Base-by-base conservation (phyloP, 2,888 invertebrate genomes). In the Zaprionus bogoriensis region DNA sequence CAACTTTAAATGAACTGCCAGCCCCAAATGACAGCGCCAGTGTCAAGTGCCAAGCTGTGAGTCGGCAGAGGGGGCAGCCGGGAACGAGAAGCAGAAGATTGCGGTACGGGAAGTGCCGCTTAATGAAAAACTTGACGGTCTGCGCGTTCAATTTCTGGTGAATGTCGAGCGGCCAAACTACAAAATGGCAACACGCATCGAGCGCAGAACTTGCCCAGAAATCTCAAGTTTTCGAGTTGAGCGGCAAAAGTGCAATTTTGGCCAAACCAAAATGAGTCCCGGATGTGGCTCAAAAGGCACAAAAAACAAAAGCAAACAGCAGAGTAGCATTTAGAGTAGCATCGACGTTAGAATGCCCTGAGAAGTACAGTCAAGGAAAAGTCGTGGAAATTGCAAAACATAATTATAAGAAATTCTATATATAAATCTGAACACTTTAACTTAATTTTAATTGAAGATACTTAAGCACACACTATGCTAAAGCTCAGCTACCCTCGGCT, bases 1-100 rank as follows among this genome's bases (percentile, higher is more conserved):
- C 47, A 86, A 82, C 81, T 86, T 80, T 84, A 77, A 82, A 82
- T 80, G 77, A 82, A 79, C 86, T 82, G 78, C 67, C 80, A 78
- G 77, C 41, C 48, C 54, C 54, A 45, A 77, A 59, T 70, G 72
- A 74, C 77, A 72, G 61, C 47, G 58, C 27, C 64, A 63, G 45
- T 62, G 72, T 50, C 65, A 70, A 52, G 42, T 12, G n/a, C 30
- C 30, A 12, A 14, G 30, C 32, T 32, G 32, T 7, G 7, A 14
- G 14, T 14, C 32, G 17, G 25, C 3, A 10, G 6, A 20, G 19
- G 2, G 7, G 25, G 28, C n/a, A 5, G 19, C 2, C 12, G 6
- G 3, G 27, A 3, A 14, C 4, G 3, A 17, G 39, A 4, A 5
- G 12, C 12, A 12, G 25, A 10, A 48, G 7, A 23, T 38, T 19